Evolutionary conservation across 2,797 vertebrate genomes (phyloP).

Genomic region (Tangara arthus): DNA sequence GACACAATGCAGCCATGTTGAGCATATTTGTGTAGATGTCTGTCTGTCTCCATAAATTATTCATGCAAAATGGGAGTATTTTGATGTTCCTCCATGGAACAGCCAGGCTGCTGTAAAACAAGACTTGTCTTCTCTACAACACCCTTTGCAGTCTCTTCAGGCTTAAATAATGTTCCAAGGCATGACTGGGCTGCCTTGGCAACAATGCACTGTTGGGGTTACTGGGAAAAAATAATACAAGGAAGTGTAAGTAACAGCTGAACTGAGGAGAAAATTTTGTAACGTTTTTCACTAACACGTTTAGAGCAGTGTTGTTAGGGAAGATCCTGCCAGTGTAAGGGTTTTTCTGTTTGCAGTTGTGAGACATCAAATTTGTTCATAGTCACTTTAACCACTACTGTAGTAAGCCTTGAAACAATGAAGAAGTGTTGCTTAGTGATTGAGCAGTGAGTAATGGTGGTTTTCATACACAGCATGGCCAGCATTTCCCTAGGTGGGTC

Average conservation of each 20-base stretch:
- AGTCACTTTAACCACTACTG: background rate
- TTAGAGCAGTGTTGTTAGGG: background rate
- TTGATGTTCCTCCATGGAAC: background rate
- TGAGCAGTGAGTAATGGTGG: background rate
- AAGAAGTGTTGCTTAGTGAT: background rate
- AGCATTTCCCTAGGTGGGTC: background rate
- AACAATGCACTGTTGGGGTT: background rate
- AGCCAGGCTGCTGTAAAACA: background rate
- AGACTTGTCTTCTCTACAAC: background rate
- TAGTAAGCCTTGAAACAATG: background rate
- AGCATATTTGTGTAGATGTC: background rate
- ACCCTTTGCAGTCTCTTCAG: background rate
- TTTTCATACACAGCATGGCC: background rate
- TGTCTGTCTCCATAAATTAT: background rate
- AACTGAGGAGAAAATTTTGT: background rate
- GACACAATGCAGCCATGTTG: background rate
- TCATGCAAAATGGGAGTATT: background rate
- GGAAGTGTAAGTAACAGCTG: background rate
- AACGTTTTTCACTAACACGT: accelerated
- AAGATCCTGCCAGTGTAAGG: background rate
- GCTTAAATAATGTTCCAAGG: background rate
- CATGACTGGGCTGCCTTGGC: background rate
- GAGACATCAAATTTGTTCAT: background rate
- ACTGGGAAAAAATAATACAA: background rate
- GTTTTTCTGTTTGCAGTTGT: background rate